A percentile compares a stretch with the other conserved stretches of the same genome.
Conservation (phyloP, 1,140 invertebrate species). For the Diprion similis region DNA sequence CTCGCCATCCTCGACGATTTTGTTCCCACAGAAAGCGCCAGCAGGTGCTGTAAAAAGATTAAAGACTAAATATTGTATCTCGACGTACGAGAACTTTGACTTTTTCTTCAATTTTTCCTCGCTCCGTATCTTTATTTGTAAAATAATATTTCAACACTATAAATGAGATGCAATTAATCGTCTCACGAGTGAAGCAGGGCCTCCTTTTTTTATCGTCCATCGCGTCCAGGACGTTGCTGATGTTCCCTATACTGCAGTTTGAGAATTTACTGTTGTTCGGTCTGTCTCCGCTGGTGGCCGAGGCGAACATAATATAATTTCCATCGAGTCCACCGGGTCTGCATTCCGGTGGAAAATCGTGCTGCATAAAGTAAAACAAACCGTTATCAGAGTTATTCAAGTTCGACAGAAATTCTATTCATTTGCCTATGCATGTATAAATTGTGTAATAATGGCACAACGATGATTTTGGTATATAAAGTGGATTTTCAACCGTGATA, state of each 20-base stretch:
- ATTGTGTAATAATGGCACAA: conserved; percentile 22
- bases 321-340: conserved; percentile 86
- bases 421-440: too few species aligned
- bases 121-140: too few species aligned
- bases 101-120: too few species aligned
- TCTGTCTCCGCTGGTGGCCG: conserved; percentile 91
- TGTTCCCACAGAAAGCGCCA: conserved; percentile 98
- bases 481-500: conserved; percentile 9
- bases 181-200: conserved; percentile 88
- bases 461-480: conserved; percentile 21
- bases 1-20: conserved; percentile 96
- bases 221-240: conserved; percentile 91
- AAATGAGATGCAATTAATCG: neutral
- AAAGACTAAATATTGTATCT: conserved; percentile 12
- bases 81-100: conserved; percentile 4
- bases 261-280: conserved; percentile 96
- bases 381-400: conserved; percentile 16
- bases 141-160: too few species aligned
- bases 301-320: conserved; percentile 98
- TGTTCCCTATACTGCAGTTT: conserved; percentile 92
- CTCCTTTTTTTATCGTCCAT: conserved; percentile 89
- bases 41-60: conserved; percentile 71
- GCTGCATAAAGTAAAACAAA: conserved; percentile 67
- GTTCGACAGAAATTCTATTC: conserved; percentile 12
- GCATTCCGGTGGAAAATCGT: conserved; percentile 94